Percentiles rank a stretch among this genome's conserved stretches.
Evolutionary conservation across 2,888 invertebrate species (phyloP).

Genomic region (Tenodera sinensis): DNA sequence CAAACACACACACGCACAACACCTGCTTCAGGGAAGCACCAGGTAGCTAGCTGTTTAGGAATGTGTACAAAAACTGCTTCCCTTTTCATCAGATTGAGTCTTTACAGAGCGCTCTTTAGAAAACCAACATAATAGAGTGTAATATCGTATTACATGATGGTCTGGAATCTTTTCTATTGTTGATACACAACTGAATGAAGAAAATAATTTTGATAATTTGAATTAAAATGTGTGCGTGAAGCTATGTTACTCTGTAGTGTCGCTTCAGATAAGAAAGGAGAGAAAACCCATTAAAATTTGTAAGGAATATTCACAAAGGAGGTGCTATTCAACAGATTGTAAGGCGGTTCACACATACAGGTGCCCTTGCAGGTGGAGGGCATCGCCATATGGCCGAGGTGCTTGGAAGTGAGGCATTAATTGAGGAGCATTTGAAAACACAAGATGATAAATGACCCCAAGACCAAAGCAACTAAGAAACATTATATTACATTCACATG

Average conservation of each 20-base stretch:
- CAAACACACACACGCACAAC: neutral
- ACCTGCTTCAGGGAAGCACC: neutral
- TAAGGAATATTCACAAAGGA: neutral
- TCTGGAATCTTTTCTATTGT: neutral
- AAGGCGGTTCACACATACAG: neutral
- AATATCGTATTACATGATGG: neutral
- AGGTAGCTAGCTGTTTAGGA: neutral
- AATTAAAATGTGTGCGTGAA: neutral
- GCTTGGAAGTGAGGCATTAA: too few species aligned
- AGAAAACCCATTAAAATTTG: neutral
- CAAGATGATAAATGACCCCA: too few species aligned
- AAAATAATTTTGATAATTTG: neutral
- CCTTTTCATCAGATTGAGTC: neutral
- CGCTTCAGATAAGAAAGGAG: neutral
- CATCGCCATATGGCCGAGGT: too few species aligned
- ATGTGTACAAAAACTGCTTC: neutral
- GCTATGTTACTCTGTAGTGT: neutral
- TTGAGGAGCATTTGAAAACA: too few species aligned
- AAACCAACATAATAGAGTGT: neutral
- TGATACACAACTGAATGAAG: neutral
- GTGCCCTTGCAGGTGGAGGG: too few species aligned
- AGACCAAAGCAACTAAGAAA: too few species aligned
- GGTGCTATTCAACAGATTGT: neutral
- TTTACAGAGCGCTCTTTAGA: neutral
- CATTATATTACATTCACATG: too few species aligned